phyloP scores from a whole-genome alignment of 2,113 vertebrate species.

The Zeus faber region DNA sequence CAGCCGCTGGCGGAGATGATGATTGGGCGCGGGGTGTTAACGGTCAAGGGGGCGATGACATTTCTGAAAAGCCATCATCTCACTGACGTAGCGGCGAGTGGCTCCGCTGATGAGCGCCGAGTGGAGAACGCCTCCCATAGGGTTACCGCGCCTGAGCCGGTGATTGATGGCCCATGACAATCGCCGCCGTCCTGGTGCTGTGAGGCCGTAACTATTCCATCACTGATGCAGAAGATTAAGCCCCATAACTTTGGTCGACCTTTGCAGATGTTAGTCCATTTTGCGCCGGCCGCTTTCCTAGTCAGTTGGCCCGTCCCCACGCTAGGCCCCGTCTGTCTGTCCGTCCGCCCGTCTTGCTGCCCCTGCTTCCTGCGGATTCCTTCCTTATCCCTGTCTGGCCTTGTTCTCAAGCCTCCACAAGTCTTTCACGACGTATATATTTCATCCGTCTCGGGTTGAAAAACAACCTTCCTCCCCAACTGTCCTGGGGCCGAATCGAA shows the following conservation, averaged over 20 bases:
- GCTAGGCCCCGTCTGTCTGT: not conserved
- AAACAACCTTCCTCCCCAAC: not conserved
- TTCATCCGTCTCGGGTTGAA: not conserved
- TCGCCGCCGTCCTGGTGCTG: constrained; percentile 24
- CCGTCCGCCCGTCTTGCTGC: not conserved
- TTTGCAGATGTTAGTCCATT: constrained; percentile 28
- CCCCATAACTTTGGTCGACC: constrained; percentile 44
- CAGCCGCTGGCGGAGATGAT: constrained; percentile 37
- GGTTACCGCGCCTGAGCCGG: constrained; percentile 37
- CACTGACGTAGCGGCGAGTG: constrained; percentile 64
- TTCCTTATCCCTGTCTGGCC: not conserved
- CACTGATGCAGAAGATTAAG: constrained; percentile 64
- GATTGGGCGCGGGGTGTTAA: constrained; percentile 24
- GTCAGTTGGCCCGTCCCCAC: not conserved
- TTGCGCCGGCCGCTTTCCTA: not conserved
- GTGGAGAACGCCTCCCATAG: constrained; percentile 56
- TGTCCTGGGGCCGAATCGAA: not conserved
- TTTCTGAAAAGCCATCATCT: constrained; percentile 65
- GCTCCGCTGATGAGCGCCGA: constrained; percentile 51
- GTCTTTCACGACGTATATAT: not conserved
- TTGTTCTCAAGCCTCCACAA: not conserved
- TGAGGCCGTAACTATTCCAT: constrained; percentile 43
- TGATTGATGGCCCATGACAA: constrained; percentile 63
- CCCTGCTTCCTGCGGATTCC: not conserved
- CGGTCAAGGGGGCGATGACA: constrained; percentile 58